A percentile compares a stretch with the other conserved stretches of the same genome.
Evolutionary conservation across 2,113 vertebrate species (phyloP).

Genomic region (Chelonoidis abingdonii): DNA sequence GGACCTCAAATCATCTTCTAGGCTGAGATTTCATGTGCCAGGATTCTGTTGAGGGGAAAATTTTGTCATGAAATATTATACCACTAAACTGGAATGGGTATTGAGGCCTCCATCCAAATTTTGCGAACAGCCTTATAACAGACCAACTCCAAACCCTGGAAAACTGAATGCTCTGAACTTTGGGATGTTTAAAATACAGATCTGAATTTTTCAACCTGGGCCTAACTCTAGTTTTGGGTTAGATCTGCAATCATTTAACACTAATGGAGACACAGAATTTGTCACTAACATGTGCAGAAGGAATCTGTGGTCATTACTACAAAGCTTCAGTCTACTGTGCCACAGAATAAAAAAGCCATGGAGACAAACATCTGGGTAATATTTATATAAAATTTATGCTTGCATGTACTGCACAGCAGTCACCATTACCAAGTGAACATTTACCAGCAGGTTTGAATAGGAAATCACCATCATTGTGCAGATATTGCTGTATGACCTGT

Average conservation of each 20-base stretch:
- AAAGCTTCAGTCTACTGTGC: not conserved
- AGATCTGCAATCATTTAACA: not conserved
- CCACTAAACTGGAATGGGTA: not conserved
- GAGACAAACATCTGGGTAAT: not conserved
- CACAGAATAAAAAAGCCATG: not conserved
- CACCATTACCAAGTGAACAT: not conserved
- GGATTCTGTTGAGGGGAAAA: not conserved
- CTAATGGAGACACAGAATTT: not conserved
- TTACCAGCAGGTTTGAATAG: not conserved
- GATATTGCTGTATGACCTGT: not conserved
- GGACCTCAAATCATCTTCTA: not conserved
- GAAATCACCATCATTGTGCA: not conserved
- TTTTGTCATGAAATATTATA: conserved; percentile 10
- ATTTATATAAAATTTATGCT: not conserved
- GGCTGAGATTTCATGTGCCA: not conserved
- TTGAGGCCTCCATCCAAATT: not conserved
- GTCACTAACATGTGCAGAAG: not conserved
- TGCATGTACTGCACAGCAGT: not conserved
- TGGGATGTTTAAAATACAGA: not conserved
- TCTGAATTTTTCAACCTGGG: not conserved
- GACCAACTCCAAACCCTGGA: not conserved
- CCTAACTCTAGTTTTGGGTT: not conserved
- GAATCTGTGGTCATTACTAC: not conserved
- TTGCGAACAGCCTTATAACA: not conserved
- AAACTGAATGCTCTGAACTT: not conserved